Evolutionary conservation across 2,113 vertebrate species (phyloP), one percentile per base, ranked within the genome.

Genomic region (Polyodon spathula): DNA sequence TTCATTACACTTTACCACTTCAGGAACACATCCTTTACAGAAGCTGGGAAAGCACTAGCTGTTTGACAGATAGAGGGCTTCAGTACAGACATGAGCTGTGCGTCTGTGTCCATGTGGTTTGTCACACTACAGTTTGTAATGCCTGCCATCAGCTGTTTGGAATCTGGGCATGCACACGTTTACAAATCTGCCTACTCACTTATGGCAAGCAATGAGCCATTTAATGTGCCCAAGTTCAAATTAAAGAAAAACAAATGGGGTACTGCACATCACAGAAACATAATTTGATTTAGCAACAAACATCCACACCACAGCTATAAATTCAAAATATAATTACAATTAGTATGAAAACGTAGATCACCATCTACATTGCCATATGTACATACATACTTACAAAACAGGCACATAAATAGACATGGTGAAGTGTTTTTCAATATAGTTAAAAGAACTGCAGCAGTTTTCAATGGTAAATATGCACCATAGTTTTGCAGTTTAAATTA

Each of bases 131-230:
- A 41, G 37, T 54, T 12, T 14, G 15, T 15, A 42, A 6, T n/a
- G 48, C 12, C 16, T 43, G 17, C n/a, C 37, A 48, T 59, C 56
- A 60, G 17, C 42, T 37, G n/a, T 4, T 15, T 40, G 59, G 51
- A 65, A 68, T 65, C 54, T 53, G 8, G 37, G 37, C 38, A 27
- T 42, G 46, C 55, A 41, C 15, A 56, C 44, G 62, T 41, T 38
- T 55, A 38, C 37, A 55, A 55, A 55, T 38, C 53, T 6, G 16
- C 17, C n/a, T 55, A 38, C 17, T 11, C 10, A 55, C 8, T 55
- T 55, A 55, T 10, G 17, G 37, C 8, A 55, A 55, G 6, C 53
- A n/a, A 17, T 6, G 11, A 54, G 53, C 17, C 10, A 8, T 54
- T 9, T 10, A 55, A 8, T 17, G 10, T 50, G 53, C 17, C 53